Evolutionary conservation across 2,113 vertebrate species (phyloP), one percentile per base, ranked within the genome.

Genomic region (Ia io): DNA sequence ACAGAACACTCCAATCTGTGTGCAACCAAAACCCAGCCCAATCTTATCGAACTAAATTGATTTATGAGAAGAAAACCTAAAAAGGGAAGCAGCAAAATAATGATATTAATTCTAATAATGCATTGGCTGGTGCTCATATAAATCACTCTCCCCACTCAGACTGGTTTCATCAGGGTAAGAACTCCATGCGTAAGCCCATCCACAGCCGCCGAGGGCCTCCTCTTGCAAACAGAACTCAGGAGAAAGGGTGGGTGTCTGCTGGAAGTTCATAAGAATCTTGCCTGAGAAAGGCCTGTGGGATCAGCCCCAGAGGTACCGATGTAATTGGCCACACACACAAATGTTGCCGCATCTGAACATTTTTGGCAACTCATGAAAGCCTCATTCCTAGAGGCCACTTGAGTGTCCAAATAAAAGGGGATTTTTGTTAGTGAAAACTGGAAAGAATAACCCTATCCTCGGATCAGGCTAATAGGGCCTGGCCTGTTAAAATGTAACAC

Each of bases 361-460:
- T 96, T 93, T 95, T 98, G 97, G 97, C 97, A 94, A 32, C 23
- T 76, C 86, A 96, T 97, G 89, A 97, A 98, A 97, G 96, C 79
- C 82, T 69, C 17, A 35, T 98, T 98, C 97, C 97, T 98, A 96
- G 97, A 98, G 97, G 96, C 97, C 96, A 97, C 93, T 97, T 96
- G 95, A 97, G 95, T 97, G 96, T 98, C 96, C 97, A 97, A 98
- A 97, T 97, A 96, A 97, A 97, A 97, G 95, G 89, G 96, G 94
- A 97, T 96, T 97, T 97, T 98, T 96, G 95, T 97, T 97, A 96
- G 96, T 95, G 95, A 97, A 97, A 96, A 96, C 97, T 97, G 97
- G 96, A 96, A 98, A 97, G 93, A 96, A 96, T 95, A 97, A 95
- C 83, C 96, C 94, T 51, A 93, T 96, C 92, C 92, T 94, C 89